These are phyloP conservation scores for Jaculus jaculus DNA, from an alignment of 2,113 vertebrate genomes.

Conservation along the genomic window DNA sequence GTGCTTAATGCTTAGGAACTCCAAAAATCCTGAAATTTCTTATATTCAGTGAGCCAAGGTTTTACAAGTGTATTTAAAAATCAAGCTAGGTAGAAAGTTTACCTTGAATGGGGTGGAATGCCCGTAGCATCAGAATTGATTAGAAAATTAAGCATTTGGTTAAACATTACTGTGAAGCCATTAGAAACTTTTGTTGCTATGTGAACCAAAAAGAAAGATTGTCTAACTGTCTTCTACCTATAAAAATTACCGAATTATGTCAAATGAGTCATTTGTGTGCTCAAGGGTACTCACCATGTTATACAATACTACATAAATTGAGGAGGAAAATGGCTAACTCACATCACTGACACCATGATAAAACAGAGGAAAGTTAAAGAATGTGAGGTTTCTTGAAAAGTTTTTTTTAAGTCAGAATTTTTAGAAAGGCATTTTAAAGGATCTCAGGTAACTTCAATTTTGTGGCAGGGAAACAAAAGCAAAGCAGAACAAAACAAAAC, in stretches of 20 bases:
- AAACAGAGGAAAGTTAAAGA: neutral
- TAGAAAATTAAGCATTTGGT: neutral
- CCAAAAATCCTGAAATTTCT: neutral
- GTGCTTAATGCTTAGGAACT: neutral
- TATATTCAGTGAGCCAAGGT: neutral
- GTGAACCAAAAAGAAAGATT: neutral
- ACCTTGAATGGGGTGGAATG: neutral
- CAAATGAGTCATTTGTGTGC: neutral
- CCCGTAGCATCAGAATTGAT: neutral
- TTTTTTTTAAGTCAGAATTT: neutral
- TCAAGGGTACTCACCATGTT: neutral
- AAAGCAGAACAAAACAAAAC: no score
- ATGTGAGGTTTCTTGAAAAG: constrained; percentile 5
- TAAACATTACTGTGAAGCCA: neutral
- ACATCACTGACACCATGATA: neutral
- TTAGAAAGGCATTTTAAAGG: neutral
- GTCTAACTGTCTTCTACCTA: neutral
- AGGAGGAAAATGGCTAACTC: neutral
- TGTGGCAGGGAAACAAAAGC: neutral
- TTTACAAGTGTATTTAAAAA: neutral
- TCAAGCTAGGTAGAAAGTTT: neutral
- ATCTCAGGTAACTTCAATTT: neutral
- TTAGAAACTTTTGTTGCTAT: neutral
- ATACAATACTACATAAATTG: neutral
- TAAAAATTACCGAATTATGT: constrained; percentile 2